Evolutionary conservation across 2,888 invertebrate genomes (phyloP), one percentile per base, ranked within the genome.

Genomic region (Drosophila paranaensis): DNA sequence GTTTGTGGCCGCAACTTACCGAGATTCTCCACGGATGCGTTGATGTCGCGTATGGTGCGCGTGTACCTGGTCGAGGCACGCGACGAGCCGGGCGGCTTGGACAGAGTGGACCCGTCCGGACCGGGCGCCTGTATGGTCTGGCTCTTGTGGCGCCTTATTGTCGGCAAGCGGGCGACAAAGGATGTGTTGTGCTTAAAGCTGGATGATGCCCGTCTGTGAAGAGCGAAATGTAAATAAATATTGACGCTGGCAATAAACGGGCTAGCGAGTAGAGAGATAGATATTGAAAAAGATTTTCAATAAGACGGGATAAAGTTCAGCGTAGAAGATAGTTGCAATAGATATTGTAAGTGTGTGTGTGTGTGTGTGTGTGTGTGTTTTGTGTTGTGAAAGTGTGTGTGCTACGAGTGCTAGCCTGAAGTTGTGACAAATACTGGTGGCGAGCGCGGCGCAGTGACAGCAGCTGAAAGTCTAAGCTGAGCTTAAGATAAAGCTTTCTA

Each of bases 111-210:
- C 42, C 83, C 83, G 48, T 85, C 86, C 25, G 78, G 58, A 13
- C 92, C 96, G 48, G 96, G 96, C 71, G 96, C 95, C 92, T 96
- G 96, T 90, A 96, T 94, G 73, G 96, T 95, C 83, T 96, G 95
- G 92, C 96, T 96, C 93, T 96, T 96, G 94, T 96, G 96, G 46
- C 97, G 95, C 71, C 97, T 95, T 93, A 97, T 97, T 77, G 97
- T 97, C 88, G 97, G 97, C 93, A 97, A 94, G 85, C 97, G 95
- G 91, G 97, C 97, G 92, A 97, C 97, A 94, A 98, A 98, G 65
- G 97, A 97, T 85, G 97, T 96, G 94, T 97, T 97, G 95, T 97
- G 97, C 94, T 97, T 97, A 95, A 97, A 97, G 93, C 97, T 97
- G 94, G 94, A 95, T 91, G 96, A 95, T 93, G 95, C 95, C 91